Percentiles rank a stretch among this genome's conserved stretches.
Evolutionary conservation across 2,888 invertebrate genomes (phyloP).

Genomic region (Nebria brevicollis): DNA sequence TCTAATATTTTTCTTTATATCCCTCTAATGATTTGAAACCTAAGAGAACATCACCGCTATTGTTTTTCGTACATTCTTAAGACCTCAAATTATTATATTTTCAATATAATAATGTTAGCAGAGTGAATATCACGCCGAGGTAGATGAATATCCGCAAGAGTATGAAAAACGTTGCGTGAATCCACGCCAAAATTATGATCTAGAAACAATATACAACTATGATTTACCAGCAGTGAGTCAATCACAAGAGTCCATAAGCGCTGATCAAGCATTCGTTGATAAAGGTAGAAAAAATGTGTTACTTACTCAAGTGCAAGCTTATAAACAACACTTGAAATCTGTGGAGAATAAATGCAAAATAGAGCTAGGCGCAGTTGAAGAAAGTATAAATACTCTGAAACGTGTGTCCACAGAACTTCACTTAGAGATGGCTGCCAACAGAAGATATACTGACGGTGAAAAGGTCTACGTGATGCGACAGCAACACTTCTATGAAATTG

Average conservation of each 20-base stretch:
- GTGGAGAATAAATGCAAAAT: constrained; percentile 31
- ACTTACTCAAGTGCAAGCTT: constrained; percentile 3
- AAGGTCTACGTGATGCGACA: background rate
- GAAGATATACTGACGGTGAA: background rate
- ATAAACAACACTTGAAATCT: constrained; percentile 14
- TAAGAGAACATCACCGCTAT: too few species aligned
- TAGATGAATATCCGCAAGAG: background rate
- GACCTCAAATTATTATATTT: too few species aligned
- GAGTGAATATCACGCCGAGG: background rate
- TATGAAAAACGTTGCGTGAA: background rate
- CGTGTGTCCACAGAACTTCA: constrained; percentile 29
- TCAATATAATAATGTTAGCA: background rate
- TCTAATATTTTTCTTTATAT: background rate
- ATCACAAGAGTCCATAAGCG: background rate
- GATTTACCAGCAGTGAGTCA: background rate
- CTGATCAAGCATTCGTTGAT: constrained; percentile 15
- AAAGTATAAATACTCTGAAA: constrained; percentile 27
- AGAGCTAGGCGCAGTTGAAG: constrained; percentile 30
- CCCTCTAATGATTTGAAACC: background rate
- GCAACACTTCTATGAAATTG: background rate
- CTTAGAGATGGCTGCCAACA: background rate
- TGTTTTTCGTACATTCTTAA: too few species aligned
- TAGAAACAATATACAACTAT: background rate
- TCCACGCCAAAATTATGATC: background rate
- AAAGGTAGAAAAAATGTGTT: background rate